Evolutionary conservation across 2,797 vertebrate species (phyloP).

Genomic region (Cryptoblepharus egeriae): DNA sequence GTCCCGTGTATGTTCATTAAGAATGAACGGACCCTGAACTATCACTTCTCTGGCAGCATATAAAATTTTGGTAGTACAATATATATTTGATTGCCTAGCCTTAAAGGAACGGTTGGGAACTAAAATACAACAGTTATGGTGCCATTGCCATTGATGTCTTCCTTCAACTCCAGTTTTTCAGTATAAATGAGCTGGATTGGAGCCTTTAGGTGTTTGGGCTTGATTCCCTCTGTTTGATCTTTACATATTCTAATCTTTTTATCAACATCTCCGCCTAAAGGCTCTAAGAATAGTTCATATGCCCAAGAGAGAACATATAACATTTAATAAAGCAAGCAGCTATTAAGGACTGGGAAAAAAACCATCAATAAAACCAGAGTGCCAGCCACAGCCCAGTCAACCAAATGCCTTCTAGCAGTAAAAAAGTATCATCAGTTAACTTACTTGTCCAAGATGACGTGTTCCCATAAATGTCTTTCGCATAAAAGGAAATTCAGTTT

Average conservation of each 20-base stretch:
- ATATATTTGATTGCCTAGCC: background rate
- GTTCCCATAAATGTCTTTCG: background rate
- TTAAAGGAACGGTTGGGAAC: background rate
- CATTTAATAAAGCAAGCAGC: background rate
- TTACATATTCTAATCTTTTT: background rate
- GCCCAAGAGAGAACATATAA: background rate
- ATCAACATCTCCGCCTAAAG: background rate
- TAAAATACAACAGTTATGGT: background rate
- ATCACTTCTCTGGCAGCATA: background rate
- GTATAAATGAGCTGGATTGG: background rate
- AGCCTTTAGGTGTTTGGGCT: background rate
- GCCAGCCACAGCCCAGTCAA: background rate
- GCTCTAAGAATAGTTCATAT: background rate
- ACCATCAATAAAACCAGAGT: background rate
- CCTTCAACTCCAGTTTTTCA: background rate
- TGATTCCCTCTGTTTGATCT: too few relatives aligned
- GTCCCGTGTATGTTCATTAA: too few relatives aligned
- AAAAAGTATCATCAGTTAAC: slow-evolving; percentile 13
- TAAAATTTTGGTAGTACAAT: background rate
- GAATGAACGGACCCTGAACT: background rate
- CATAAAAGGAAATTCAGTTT: slow-evolving; percentile 15
- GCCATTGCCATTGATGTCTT: background rate
- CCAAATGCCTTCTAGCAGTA: background rate
- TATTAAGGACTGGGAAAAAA: background rate
- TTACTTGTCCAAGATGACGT: background rate